Percentiles rank a stretch among this genome's conserved stretches.
Evolutionary conservation across 1,140 invertebrate genomes (phyloP).

Genomic region (Tribolium madens): DNA sequence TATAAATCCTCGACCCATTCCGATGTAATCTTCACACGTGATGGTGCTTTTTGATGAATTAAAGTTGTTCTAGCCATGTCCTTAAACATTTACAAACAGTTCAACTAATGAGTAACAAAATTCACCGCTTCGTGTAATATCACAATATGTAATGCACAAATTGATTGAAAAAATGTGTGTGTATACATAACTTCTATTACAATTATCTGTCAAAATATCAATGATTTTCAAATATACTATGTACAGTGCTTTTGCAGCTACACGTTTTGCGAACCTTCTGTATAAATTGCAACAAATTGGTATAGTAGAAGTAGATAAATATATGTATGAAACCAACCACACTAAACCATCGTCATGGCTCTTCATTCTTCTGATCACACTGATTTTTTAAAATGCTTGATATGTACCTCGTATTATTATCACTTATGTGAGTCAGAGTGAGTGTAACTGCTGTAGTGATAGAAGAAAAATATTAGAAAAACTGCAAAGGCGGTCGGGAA

Average conservation of each 20-base stretch:
- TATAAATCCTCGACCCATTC: slow-evolving; percentile 29
- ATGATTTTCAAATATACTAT: slow-evolving; percentile 47
- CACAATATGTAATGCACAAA: slow-evolving; percentile 31
- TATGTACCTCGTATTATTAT: slow-evolving; percentile 49
- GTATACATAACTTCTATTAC: slow-evolving; percentile 47
- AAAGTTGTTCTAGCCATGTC: background rate
- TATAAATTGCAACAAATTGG: slow-evolving; percentile 50
- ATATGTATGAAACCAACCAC: slow-evolving; percentile 38
- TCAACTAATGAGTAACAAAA: slow-evolving; percentile 31
- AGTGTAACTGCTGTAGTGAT: slow-evolving; percentile 83
- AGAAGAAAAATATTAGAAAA: slow-evolving; percentile 95
- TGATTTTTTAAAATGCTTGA: slow-evolving; percentile 47
- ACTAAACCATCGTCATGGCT: slow-evolving; percentile 19
- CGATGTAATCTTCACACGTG: slow-evolving; percentile 11
- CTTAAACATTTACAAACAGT: slow-evolving; percentile 28
- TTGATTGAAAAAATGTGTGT: slow-evolving; percentile 35
- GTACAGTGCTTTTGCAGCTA: slow-evolving; percentile 58
- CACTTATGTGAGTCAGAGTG: slow-evolving; percentile 59
- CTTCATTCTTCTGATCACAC: slow-evolving; percentile 35
- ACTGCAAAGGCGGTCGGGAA: slow-evolving; percentile 92
- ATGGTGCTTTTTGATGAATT: slow-evolving; percentile 25
- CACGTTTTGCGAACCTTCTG: slow-evolving; percentile 58
- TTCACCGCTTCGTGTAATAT: slow-evolving; percentile 22
- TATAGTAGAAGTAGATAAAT: slow-evolving; percentile 43
- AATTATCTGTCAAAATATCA: slow-evolving; percentile 46